phyloP scores from a whole-genome alignment of 2,113 vertebrate species.

The Grallaria varia region DNA sequence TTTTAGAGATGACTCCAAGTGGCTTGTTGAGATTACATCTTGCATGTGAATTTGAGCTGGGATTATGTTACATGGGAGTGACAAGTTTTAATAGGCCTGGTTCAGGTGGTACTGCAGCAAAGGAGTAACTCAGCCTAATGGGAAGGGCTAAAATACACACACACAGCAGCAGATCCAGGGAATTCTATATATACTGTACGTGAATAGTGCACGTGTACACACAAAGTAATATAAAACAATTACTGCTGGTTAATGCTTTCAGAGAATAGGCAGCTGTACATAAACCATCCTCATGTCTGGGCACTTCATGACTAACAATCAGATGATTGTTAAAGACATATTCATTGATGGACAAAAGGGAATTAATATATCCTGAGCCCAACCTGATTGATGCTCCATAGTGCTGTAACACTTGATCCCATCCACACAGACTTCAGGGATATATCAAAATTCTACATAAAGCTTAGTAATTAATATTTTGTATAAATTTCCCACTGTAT shows the following conservation, averaged over 20 bases:
- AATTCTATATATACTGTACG: background rate
- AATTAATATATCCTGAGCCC: background rate
- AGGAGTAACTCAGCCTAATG: constrained; percentile 17
- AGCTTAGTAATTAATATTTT: background rate
- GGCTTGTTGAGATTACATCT: constrained; percentile 75
- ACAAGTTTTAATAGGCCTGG: constrained; percentile 61
- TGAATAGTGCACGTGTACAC: background rate
- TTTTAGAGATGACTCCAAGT: constrained; percentile 73
- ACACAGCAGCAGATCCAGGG: background rate
- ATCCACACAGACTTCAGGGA: background rate
- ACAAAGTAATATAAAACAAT: background rate
- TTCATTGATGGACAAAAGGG: background rate
- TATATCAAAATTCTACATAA: background rate
- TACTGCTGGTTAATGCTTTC: background rate
- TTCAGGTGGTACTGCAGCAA: constrained; percentile 45
- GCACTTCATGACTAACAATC: background rate
- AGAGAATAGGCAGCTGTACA: background rate
- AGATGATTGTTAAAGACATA: background rate
- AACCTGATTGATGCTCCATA: background rate
- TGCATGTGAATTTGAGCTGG: constrained; percentile 64
- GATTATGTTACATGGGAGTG: constrained; percentile 62
- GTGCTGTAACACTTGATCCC: background rate
- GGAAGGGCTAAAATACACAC: background rate
- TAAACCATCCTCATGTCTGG: background rate
- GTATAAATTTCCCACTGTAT: background rate